Base-by-base conservation (phyloP, 2,797 vertebrate species). In the Eurystomus glaucurus region DNA sequence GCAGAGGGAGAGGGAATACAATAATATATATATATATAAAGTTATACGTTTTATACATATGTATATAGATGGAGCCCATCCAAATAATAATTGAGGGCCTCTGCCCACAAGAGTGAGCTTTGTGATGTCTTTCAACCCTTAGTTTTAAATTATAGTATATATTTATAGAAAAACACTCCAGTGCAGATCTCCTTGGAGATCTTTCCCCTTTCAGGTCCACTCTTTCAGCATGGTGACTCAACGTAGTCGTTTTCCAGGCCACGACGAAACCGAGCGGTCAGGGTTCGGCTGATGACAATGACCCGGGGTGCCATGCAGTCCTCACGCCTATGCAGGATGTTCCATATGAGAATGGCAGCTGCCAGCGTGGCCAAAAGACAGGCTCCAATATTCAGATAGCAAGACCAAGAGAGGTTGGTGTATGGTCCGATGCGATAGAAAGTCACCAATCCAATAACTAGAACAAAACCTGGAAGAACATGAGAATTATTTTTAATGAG, bases 261-360 rank as follows among this genome's bases (percentile, higher is more conserved):
- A 0, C 99, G 98, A 83, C 99, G 99, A 75, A 99, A 99, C 77
- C 98, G 98, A 0, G 99, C 98, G 0, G 98, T 98, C 77, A 99
- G 98, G 18, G 99, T 99, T 35, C 99, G 99, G 85, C 99, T 99
- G 97, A 99, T 99, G 97, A 99, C 99, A 3, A 99, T 99, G 88
- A 99, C 99, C 0, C 98, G 98, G 3, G 99, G 99, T 0, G 99
- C 97, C 79, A 99, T 99, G 96, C 99, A 99, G 98, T 99, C 99
- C 72, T 99, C 99, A 1, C 99, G 99, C 70, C 99, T 98, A 39
- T 99, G 99, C 43, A 99, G 98, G 97, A 99, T 99, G 97, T 99
- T 99, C 99, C 99, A 99, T 95, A 99, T 99, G 39, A 99, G 99
- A 98, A 99, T 98, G 97, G 99, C 99, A 1, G 99, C 99, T 3